Base-by-base conservation (phyloP, 2,113 vertebrate genomes). In the Herpetotheres cachinnans region DNA sequence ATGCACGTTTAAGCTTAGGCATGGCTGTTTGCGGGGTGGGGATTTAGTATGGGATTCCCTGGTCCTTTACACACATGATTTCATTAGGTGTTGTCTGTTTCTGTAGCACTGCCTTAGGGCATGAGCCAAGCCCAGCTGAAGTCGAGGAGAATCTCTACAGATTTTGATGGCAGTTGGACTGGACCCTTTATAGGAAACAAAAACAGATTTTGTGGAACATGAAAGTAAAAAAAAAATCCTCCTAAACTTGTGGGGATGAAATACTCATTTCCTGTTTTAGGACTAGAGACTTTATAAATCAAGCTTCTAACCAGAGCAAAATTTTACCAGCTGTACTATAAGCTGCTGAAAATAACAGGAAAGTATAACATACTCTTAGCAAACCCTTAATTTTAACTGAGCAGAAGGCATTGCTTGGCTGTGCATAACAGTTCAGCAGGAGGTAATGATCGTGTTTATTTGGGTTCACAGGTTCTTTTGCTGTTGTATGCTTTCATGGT, bases 251-350 rank as follows among this genome's bases (percentile, higher is more conserved):
- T 73, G 93, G 81, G 84, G 93, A 96, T 97, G 71, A 97, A 97
- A 86, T 94, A 82, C 78, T 97, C 36, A 95, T 97, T 97, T 97
- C 94, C 96, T 97, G 84, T 25, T 95, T 95, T 91, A 95, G 93
- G 82, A 90, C 74, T 80, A 73, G 86, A 95, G 84, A 95, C 94
- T 96, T 89, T 95, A 80, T 93, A 95, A 90, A 87, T 95, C 91
- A 96, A 72, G 77, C 47, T 90, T 80, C 70, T 93, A 95, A 95
- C 89, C 87, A 92, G 95, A 94, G 91, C 47, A 96, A 95, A 97
- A 93, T 87, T 96, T 97, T 91, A 95, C 96, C 95, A 96, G 90
- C 95, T 96, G 86, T 93, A 86, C 44, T 47, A 18, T 74, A 94
- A 95, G 65, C 63, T 6, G 1, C 71, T 70, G 86, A 71, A 96